A percentile compares a stretch with the other conserved stretches of the same genome.
Evolutionary conservation across 2,113 vertebrate genomes (phyloP).

Genomic region (Stictonetta naevosa): DNA sequence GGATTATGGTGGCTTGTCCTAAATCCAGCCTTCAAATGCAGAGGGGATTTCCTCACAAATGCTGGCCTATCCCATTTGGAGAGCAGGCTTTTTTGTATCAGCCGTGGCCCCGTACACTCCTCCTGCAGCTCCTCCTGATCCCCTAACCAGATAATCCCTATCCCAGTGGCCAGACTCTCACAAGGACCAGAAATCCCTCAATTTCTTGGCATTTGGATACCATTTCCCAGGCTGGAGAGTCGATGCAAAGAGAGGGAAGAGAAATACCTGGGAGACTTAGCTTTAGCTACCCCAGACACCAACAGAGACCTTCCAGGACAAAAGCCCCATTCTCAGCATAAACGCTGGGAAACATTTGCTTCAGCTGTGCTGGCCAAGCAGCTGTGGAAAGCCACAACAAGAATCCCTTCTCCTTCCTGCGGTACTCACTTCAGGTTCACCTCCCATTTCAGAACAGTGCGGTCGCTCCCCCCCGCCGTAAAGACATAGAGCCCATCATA

Average conservation of each 20-base stretch:
- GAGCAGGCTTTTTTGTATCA: background rate
- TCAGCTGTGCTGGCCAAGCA: background rate
- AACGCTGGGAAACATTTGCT: background rate
- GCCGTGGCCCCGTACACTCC: background rate
- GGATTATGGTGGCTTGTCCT: conserved; percentile 41
- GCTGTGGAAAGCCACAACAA: background rate
- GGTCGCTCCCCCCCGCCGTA: conserved; percentile 85
- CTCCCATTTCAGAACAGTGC: conserved; percentile 84
- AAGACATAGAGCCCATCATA: conserved; percentile 83
- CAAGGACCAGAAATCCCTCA: background rate
- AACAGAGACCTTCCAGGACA: background rate
- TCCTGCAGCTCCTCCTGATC: background rate
- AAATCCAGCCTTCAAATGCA: conserved; percentile 39
- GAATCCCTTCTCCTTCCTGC: background rate
- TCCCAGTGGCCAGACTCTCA: background rate
- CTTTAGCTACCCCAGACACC: background rate
- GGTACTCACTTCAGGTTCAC: conserved; percentile 81
- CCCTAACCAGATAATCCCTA: background rate
- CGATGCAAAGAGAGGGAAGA: too few species aligned
- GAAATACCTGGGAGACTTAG: background rate
- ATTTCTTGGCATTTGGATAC: background rate
- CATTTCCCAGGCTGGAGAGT: background rate
- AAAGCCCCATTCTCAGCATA: background rate
- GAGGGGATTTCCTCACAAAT: conserved; percentile 14
- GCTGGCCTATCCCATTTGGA: background rate